A percentile compares a stretch with the other conserved stretches of the same genome.
Conservation (phyloP, 2,113 vertebrate genomes). For the Atherinomorus stipes region DNA sequence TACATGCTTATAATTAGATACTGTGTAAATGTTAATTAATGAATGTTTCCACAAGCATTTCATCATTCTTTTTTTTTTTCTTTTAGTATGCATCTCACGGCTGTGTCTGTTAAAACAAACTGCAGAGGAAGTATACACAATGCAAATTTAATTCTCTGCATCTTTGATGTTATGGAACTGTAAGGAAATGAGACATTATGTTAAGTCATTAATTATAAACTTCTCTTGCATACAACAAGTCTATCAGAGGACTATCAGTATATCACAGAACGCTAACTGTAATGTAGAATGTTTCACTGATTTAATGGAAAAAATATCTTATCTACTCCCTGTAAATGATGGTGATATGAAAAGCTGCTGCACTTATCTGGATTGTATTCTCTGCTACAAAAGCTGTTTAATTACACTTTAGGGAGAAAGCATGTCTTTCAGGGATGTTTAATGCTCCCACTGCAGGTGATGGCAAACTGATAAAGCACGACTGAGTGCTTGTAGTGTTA, state of each 20-base stretch:
- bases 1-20: constrained; percentile 25
- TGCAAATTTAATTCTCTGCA: background rate
- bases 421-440: constrained; percentile 6
- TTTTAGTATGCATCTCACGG: background rate
- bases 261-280: background rate
- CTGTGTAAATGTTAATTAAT: constrained; percentile 27
- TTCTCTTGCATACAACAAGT: background rate
- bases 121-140: background rate
- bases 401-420: constrained; percentile 42
- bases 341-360: constrained; percentile 20
- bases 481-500: constrained; percentile 35
- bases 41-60: constrained; percentile 4
- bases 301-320: constrained; percentile 16
- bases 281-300: constrained; percentile 19
- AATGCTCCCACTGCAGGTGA: constrained; percentile 31
- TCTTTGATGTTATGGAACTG: background rate
- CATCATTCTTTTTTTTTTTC: background rate
- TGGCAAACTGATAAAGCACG: constrained; percentile 59
- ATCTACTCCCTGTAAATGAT: constrained; percentile 49
- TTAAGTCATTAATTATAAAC: constrained; percentile 9
- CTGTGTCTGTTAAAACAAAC: background rate
- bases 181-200: constrained; percentile 7
- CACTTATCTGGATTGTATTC: constrained; percentile 57
- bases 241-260: background rate
- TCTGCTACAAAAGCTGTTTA: constrained; percentile 33